Evolutionary conservation across 2,113 vertebrate genomes (phyloP).

Genomic region (Pollachius pollachius): DNA sequence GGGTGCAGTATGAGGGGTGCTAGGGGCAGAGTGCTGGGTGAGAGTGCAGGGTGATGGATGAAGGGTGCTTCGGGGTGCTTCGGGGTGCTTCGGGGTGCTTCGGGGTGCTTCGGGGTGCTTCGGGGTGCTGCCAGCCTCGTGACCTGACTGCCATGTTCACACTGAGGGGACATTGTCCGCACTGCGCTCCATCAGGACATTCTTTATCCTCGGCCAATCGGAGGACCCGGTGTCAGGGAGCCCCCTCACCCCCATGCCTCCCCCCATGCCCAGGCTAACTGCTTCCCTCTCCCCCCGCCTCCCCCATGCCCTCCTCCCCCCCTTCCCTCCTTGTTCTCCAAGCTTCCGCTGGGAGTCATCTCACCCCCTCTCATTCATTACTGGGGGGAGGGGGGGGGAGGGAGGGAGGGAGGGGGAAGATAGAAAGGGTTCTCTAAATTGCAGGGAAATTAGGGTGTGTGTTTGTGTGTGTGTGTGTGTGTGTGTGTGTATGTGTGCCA

Average conservation of each 20-base stretch:
- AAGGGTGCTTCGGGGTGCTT: too few species aligned
- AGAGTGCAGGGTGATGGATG: too few species aligned
- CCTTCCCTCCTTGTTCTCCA: slow-evolving; percentile 16
- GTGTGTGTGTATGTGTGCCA: slow-evolving; percentile 12
- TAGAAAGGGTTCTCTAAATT: too few species aligned
- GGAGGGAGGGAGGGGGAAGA: too few species aligned
- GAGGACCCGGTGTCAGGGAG: slow-evolving; percentile 7
- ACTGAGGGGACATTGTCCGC: slow-evolving; percentile 63
- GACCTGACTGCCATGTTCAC: slow-evolving; percentile 46
- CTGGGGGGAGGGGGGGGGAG: not conserved
- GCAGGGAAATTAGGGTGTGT: not conserved
- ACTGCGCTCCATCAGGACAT: slow-evolving; percentile 46
- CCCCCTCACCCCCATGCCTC: not conserved
- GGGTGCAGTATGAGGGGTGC: too few species aligned
- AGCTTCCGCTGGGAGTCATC: slow-evolving; percentile 18
- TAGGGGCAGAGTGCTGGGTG: too few species aligned
- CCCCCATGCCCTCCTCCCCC: not conserved
- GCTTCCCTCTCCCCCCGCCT: not conserved
- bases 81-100: too few species aligned
- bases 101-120: too few species aligned
- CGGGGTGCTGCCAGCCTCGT: slow-evolving; percentile 7
- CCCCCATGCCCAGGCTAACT: not conserved
- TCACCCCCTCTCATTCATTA: slow-evolving; percentile 6
- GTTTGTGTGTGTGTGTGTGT: not conserved
- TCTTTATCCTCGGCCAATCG: slow-evolving; percentile 47